Evolutionary conservation across 1,140 invertebrate species (phyloP).

Genomic region (Ceratoteleas bidentatus): DNA sequence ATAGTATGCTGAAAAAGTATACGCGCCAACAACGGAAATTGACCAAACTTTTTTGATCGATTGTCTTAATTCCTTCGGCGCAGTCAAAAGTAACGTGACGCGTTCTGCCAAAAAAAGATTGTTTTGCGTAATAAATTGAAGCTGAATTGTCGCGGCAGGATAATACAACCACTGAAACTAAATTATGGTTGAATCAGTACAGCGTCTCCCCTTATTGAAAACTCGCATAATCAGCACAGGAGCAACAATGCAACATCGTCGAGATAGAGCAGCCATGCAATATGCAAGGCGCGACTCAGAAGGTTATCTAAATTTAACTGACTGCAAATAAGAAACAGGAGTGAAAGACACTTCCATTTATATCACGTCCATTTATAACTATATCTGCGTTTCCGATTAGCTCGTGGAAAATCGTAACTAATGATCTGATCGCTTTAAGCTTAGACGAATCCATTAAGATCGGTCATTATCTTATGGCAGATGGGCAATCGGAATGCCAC

Average conservation of each 20-base stretch:
- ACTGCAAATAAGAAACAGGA: conserved; percentile 14
- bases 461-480: conserved; percentile 26
- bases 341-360: conserved; percentile 26
- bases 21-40: too few relatives aligned
- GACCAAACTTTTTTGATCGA: too few relatives aligned
- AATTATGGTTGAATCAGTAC: too few relatives aligned
- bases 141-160: too few relatives aligned
- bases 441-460: conserved; percentile 47
- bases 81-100: too few relatives aligned
- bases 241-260: conserved; percentile 1
- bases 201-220: too few relatives aligned
- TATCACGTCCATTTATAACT: conserved; percentile 41
- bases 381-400: conserved; percentile 34
- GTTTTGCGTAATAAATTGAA: too few relatives aligned
- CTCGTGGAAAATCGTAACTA: conserved; percentile 28
- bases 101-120: too few relatives aligned
- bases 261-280: conserved; percentile 15
- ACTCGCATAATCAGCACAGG: too few relatives aligned
- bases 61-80: too few relatives aligned
- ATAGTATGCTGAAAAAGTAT: too few relatives aligned
- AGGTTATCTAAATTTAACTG: conserved; percentile 40
- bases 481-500: conserved; percentile 27
- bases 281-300: conserved; percentile 10
- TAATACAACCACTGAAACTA: too few relatives aligned
- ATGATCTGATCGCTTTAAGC: conserved; percentile 37